Percentiles rank a stretch among this genome's conserved stretches.
Evolutionary conservation across 2,113 vertebrate species (phyloP).

Genomic region (Grus americana): DNA sequence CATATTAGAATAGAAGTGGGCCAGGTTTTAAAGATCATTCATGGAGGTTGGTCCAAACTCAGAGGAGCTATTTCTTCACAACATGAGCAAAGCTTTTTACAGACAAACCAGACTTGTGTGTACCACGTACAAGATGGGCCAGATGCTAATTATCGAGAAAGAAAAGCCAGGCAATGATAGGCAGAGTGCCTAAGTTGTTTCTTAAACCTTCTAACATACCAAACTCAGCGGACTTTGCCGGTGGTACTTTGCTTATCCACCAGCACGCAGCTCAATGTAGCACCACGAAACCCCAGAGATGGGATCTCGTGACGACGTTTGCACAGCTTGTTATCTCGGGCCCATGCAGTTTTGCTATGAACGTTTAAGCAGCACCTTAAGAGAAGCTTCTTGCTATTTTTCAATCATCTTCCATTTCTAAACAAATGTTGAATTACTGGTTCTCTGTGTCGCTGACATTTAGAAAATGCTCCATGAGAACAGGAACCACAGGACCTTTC

Average conservation of each 20-base stretch:
- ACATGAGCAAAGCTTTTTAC: neutral
- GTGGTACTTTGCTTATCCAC: neutral
- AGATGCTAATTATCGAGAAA: neutral
- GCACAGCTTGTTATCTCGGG: rapidly evolving
- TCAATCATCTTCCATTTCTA: neutral
- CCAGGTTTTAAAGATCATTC: neutral
- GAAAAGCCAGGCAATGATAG: neutral
- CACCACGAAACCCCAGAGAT: neutral
- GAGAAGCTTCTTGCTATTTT: neutral
- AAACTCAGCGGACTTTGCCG: neutral
- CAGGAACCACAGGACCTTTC: neutral
- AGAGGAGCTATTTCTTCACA: neutral
- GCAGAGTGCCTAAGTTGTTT: neutral
- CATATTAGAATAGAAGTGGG: neutral
- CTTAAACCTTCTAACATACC: neutral
- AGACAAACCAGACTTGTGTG: neutral
- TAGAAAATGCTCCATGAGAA: neutral
- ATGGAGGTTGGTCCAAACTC: neutral
- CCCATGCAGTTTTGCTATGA: neutral
- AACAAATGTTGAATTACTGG: neutral
- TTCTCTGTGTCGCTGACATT: neutral
- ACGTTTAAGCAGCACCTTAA: neutral
- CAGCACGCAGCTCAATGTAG: rapidly evolving
- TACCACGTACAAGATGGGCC: neutral
- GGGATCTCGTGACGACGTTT: rapidly evolving